phyloP scores from a whole-genome alignment of 2,888 invertebrate genomes.

The Microplitis deprimator region DNA sequence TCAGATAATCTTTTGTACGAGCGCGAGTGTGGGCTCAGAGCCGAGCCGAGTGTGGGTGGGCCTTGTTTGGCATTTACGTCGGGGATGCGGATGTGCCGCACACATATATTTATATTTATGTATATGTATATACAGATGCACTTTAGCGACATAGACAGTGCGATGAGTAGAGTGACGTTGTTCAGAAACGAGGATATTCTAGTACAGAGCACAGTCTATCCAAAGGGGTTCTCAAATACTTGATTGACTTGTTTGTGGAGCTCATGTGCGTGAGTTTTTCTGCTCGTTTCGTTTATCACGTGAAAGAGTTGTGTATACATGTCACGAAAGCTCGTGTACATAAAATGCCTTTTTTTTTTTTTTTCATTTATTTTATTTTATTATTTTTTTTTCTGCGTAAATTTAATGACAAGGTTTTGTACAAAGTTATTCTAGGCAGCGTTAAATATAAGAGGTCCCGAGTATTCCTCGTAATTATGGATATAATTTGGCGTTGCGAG shows the following conservation, averaged over 20 bases:
- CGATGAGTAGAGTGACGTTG: slow-evolving; percentile 15
- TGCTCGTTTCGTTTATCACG: neutral
- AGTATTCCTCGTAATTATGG: slow-evolving; percentile 60
- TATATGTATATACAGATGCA: too few species aligned
- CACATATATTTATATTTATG: neutral
- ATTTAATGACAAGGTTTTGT: neutral
- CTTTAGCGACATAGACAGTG: slow-evolving; percentile 25
- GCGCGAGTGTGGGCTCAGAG: neutral
- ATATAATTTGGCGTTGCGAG: slow-evolving; percentile 65
- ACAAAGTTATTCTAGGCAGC: too few species aligned
- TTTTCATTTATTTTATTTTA: too few species aligned
- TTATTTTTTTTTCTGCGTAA: too few species aligned
- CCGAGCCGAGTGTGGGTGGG: slow-evolving; percentile 24
- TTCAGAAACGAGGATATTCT: slow-evolving; percentile 10
- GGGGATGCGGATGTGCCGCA: slow-evolving; percentile 31
- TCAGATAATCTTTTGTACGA: slow-evolving; percentile 57
- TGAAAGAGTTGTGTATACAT: too few species aligned
- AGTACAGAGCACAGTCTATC: neutral
- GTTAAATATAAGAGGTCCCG: neutral
- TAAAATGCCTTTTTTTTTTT: too few species aligned
- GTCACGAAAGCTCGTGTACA: too few species aligned
- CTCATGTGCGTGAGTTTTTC: neutral
- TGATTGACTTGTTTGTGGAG: neutral
- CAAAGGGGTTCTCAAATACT: slow-evolving; percentile 14
- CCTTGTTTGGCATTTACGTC: slow-evolving; percentile 32